phyloP scores from a whole-genome alignment of 2,888 invertebrate genomes.

The Synanthedon formicaeformis region DNA sequence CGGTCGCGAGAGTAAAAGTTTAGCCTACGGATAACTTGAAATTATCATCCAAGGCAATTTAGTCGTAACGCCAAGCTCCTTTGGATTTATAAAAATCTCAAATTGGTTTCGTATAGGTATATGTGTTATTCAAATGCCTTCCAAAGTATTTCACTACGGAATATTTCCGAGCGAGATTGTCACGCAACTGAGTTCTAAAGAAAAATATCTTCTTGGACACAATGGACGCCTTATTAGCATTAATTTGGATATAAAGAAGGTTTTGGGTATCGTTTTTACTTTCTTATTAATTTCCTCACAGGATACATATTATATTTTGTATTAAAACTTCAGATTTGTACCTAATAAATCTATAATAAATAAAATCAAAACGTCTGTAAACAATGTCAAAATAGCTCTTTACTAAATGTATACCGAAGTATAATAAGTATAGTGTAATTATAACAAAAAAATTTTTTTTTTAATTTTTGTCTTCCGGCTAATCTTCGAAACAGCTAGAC shows the following conservation, averaged over 20 bases:
- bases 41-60: slow-evolving; percentile 45
- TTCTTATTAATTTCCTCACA: too few relatives aligned
- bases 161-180: slow-evolving; percentile 13
- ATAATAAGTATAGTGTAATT: too few relatives aligned
- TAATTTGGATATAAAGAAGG: neutral
- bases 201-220: slow-evolving; percentile 2
- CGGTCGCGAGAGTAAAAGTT: slow-evolving; percentile 50
- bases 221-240: slow-evolving; percentile 1
- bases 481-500: too few relatives aligned
- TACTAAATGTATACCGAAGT: too few relatives aligned
- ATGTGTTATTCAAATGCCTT: slow-evolving; percentile 31
- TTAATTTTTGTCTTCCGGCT: too few relatives aligned
- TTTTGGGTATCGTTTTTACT: too few relatives aligned
- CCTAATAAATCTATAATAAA: too few relatives aligned
- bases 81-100: slow-evolving; percentile 8
- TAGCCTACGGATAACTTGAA: slow-evolving; percentile 62
- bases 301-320: too few relatives aligned
- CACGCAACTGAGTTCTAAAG: slow-evolving; percentile 22
- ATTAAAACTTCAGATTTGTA: too few relatives aligned
- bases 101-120: slow-evolving; percentile 27
- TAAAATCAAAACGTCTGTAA: too few relatives aligned
- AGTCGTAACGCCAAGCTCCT: slow-evolving; percentile 18
- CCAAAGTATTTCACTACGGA: slow-evolving; percentile 17
- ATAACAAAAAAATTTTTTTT: too few relatives aligned
- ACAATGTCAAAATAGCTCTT: too few relatives aligned